Evolutionary conservation across 92 coral and sea anemone genomes (phyloP).

Genomic region (Actinernus sp.): DNA sequence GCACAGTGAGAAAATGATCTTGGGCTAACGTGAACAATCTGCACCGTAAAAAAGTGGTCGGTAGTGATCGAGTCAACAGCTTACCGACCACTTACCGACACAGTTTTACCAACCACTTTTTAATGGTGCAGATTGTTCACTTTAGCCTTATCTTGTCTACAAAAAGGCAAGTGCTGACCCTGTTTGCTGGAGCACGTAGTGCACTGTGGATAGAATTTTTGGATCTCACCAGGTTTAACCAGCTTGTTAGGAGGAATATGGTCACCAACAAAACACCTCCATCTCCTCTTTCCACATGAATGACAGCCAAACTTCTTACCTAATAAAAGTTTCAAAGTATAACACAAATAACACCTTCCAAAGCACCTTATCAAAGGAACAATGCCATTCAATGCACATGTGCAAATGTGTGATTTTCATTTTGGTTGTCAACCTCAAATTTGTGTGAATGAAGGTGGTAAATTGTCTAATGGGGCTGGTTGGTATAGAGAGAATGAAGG

Average conservation of each 20-base stretch:
- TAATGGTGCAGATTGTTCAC: not conserved
- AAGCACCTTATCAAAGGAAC: not conserved
- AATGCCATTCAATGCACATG: not conserved
- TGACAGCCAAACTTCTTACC: constrained; percentile 95
- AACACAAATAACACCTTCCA: not conserved
- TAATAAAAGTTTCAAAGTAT: constrained; percentile 8
- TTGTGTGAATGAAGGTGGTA: too few relatives aligned
- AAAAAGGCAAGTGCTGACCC: constrained; percentile 38
- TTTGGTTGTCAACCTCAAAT: too few relatives aligned
- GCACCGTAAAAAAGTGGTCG: too few relatives aligned
- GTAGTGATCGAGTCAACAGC: too few relatives aligned
- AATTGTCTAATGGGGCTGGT: too few relatives aligned
- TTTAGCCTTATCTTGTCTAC: not conserved
- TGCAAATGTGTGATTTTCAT: not conserved
- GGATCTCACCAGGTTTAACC: constrained; percentile 73
- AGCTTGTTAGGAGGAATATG: constrained; percentile 97
- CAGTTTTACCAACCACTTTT: not conserved
- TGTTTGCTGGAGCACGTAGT: constrained; percentile 84
- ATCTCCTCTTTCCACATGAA: constrained; percentile 85
- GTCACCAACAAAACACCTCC: constrained; percentile 85
- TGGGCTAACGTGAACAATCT: too few relatives aligned
- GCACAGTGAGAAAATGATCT: too few relatives aligned
- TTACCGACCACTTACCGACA: not conserved
- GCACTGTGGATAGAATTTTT: constrained; percentile 94
- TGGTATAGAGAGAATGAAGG: too few relatives aligned